Conservation (phyloP, 2,113 vertebrate genomes). For the Tauraco erythrolophus region DNA sequence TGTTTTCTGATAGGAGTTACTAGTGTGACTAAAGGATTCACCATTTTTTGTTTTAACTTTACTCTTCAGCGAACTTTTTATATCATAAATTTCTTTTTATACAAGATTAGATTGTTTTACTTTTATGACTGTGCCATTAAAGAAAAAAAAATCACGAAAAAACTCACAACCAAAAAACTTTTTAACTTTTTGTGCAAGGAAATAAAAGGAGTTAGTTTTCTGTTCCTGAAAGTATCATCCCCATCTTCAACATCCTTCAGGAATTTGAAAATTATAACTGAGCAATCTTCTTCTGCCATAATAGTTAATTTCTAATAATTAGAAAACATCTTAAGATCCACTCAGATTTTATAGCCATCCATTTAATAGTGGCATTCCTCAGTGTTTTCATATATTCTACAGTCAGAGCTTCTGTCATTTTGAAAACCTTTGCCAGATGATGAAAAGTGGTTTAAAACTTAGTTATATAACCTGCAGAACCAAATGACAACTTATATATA, state of each 20-base stretch:
- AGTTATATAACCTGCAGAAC: not conserved
- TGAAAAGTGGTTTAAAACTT: conserved; percentile 17
- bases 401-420: not conserved
- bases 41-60: conserved; percentile 10
- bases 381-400: not conserved
- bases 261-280: not conserved
- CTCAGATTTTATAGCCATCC: not conserved
- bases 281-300: not conserved
- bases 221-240: not conserved
- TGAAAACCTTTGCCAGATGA: conserved; percentile 4
- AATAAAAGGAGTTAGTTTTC: not conserved
- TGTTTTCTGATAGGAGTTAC: conserved; percentile 33
- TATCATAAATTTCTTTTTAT: not conserved
- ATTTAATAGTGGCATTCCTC: not conserved
- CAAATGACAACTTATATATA: not conserved
- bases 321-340: not conserved
- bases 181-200: not conserved
- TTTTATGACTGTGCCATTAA: not conserved
- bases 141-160: not conserved
- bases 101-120: not conserved
- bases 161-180: not conserved
- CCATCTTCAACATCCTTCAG: not conserved
- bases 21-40: conserved; percentile 43
- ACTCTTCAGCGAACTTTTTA: conserved; percentile 15
- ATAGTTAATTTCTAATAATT: conserved; percentile 12